Evolutionary conservation across 2,888 invertebrate species (phyloP), one percentile per base, ranked within the genome.

Genomic region (Leptinotarsa haldemani): DNA sequence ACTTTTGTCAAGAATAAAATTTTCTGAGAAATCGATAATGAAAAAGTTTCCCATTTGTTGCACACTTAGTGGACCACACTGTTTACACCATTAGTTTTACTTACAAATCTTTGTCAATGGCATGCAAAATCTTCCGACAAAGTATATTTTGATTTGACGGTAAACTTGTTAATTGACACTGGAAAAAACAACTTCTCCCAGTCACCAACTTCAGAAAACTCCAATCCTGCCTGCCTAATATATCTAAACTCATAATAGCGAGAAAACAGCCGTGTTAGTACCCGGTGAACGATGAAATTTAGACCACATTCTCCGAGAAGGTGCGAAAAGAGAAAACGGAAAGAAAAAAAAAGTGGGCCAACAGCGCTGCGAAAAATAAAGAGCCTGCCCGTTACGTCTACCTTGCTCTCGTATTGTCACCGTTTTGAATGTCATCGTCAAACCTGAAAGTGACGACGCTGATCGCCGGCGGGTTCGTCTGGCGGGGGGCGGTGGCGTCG

Each of bases 371-470:
- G 16, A 61, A 40, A 65, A 69, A 66, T 66, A 73, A 65, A 74
- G 67, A 74, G 65, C 70, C 74, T 69, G 73, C 71, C 74, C 69
- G 66, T 50, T 70, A 20, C 68, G 69, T 92, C 93, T 91, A 91
- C 91, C 91, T 88, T 91, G 90, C 88, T 86, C 89, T 88, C 90
- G 88, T 88, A 88, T 87, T 84, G 66, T 78, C 80, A 77, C 78
- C 77, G 69, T 71, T 79, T 79, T 84, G 82, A 89, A 90, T 88
- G 88, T 92, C 84, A 83, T 84, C 86, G 90, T 92, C 94, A 94
- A 94, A 95, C 95, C 95, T 95, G 94, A 95, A 95, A 89, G 95
- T 95, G 89, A 95, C 95, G 88, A 95, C 94, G 88, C 94, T 95
- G 87, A 95, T 93, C 83, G 95, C 94, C 83, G 95, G 94, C 85